These are phyloP conservation scores for Drosophila parthenogenetica DNA, from an alignment of 2,888 invertebrate genomes.

Conservation along the genomic window DNA sequence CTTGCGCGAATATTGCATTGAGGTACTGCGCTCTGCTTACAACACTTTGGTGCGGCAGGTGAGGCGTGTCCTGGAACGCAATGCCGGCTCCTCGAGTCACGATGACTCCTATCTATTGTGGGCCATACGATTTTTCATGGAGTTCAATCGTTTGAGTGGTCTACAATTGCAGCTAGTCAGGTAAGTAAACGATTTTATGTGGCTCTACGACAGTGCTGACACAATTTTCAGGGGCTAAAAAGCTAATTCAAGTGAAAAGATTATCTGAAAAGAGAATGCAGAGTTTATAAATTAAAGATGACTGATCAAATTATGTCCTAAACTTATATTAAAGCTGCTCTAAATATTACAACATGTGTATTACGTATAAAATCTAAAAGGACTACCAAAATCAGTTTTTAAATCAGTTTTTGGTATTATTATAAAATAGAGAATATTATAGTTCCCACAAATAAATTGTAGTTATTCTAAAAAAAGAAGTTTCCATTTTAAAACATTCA, in stretches of 20 bases:
- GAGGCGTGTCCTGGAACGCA: slow-evolving; percentile 90
- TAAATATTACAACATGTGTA: too few relatives aligned
- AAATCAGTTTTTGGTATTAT: too few relatives aligned
- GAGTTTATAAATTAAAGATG: too few relatives aligned
- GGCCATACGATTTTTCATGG: slow-evolving; percentile 98
- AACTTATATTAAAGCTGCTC: too few relatives aligned
- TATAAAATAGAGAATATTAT: too few relatives aligned
- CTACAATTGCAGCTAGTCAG: slow-evolving; percentile 95
- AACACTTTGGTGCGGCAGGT: slow-evolving; percentile 96
- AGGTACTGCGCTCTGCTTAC: slow-evolving; percentile 96
- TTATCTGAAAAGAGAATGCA: too few relatives aligned
- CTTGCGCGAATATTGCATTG: slow-evolving; percentile 96
- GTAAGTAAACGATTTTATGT: slow-evolving; percentile 86
- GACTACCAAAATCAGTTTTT: too few relatives aligned
- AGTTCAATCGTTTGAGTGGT: slow-evolving; percentile 95
- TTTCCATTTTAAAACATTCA: background rate
- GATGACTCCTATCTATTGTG: slow-evolving; percentile 98
- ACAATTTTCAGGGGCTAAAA: background rate
- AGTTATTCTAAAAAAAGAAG: background rate
- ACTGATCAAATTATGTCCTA: too few relatives aligned
- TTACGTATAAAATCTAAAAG: too few relatives aligned
- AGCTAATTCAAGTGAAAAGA: too few relatives aligned
- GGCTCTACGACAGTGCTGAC: background rate
- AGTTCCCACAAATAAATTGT: too few relatives aligned
- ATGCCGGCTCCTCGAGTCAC: slow-evolving; percentile 90